Base-by-base conservation (phyloP, 2,797 vertebrate genomes). In the Diceros bicornis region DNA sequence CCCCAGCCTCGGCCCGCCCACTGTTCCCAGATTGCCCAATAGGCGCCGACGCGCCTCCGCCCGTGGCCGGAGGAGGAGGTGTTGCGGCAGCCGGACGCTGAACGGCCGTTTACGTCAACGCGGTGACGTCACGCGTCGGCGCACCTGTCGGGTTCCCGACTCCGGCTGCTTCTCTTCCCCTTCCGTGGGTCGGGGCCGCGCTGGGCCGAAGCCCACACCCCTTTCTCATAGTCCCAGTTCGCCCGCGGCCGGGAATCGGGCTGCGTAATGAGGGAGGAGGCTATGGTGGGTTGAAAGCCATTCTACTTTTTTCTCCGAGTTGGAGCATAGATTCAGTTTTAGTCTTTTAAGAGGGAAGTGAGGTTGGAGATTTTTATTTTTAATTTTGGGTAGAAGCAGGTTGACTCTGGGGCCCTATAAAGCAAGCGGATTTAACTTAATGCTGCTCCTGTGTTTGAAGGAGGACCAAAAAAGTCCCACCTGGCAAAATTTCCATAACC, bases 41-140 rank as follows among this genome's bases (percentile, higher is more conserved):
- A 34, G 79, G 89, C 34, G 50, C 79, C 27, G 23, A n/a, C 29
- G 75, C 55, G 55, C 34, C 77, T 62, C 34, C 4, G 17, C 1
- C 44, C 3, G 20, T 8, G 23, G 78, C 55, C 37, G 20, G 18
- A 29, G 95, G 74, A 79, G 94, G 94, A 34, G 59, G 66, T 2
- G 44, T 21, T 2, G 18, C 64, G 64, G 71, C 74, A 21, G 81
- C 55, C 4, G 20, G 72, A 75, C 96, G 97, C 94, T 0, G 93
- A 78, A 55, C 96, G 96, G 96, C 89, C 62, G 96, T 89, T 75
- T 93, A 86, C 96, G 98, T 75, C 83, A 27, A 64, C 97, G 97
- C 93, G 92, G 62, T 98, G 96, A 97, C 97, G 96, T 96, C 97
- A 96, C 72, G 81, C 92, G 95, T 0, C 68, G 88, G 55, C 97